A percentile compares a stretch with the other conserved stretches of the same genome.
These are phyloP conservation scores for Notechis scutatus DNA, from an alignment of 2,113 vertebrate genomes.

Conservation along the genomic window DNA sequence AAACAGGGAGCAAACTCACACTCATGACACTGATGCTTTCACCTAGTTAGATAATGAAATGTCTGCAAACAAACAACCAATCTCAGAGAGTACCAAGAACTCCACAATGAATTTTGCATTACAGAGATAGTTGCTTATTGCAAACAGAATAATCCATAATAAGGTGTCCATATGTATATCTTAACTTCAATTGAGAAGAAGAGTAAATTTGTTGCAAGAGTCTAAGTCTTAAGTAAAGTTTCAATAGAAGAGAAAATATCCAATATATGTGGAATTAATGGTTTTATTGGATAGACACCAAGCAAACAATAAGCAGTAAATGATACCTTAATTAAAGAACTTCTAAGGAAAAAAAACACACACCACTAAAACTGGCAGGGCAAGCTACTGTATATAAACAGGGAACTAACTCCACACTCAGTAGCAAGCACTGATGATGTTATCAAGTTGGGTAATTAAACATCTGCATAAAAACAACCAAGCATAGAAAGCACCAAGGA, in stretches of 20 bases:
- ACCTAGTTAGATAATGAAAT: not conserved
- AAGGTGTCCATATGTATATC: constrained; percentile 34
- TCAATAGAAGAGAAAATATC: not conserved
- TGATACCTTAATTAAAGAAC: not conserved
- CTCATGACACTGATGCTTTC: not conserved
- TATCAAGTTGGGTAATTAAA: not conserved
- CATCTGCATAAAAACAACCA: not conserved
- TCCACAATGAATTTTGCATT: not conserved
- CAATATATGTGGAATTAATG: not conserved
- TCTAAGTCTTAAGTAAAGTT: constrained; percentile 36
- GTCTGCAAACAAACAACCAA: not conserved
- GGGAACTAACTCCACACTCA: not conserved
- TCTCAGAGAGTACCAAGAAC: not conserved
- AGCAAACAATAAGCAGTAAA: not conserved
- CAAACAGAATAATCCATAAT: not conserved
- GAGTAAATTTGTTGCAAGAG: constrained; percentile 29
- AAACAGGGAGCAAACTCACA: not conserved
- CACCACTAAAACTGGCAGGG: not conserved
- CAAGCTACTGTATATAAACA: not conserved
- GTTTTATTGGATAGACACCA: not conserved
- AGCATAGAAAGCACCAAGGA: not conserved
- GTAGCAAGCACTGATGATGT: not conserved
- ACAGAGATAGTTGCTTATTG: not conserved
- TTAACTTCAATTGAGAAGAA: not conserved
- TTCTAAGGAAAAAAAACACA: not conserved